Evolutionary conservation across 2,888 invertebrate species (phyloP).

Genomic region (Acanthosoma haemorrhoidale): DNA sequence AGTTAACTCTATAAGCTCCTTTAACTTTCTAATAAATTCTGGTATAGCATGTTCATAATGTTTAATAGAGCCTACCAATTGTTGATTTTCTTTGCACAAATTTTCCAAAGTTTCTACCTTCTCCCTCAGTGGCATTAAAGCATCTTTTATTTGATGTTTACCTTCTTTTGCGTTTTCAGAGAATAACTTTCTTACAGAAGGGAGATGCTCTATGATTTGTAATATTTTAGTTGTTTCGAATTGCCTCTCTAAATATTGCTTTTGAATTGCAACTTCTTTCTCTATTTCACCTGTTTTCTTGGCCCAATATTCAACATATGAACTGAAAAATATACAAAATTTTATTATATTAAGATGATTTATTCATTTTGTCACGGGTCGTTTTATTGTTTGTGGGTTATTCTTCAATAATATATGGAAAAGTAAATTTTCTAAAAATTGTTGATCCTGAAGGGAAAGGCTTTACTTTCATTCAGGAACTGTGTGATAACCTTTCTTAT

Average conservation of each 20-base stretch:
- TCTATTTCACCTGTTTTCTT: not conserved
- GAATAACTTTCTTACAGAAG: not conserved
- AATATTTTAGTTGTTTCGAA: not conserved
- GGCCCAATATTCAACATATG: slow-evolving; percentile 1
- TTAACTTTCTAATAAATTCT: not conserved
- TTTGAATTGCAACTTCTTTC: not conserved
- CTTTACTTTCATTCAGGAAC: no score
- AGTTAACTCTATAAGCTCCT: not conserved
- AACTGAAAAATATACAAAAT: not conserved
- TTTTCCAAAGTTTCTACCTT: not conserved
- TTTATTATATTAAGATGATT: no score
- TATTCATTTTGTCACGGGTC: no score
- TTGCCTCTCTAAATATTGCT: not conserved
- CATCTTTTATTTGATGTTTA: not conserved
- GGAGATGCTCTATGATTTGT: not conserved
- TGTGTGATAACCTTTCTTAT: no score
- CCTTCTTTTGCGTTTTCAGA: not conserved
- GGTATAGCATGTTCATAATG: not conserved
- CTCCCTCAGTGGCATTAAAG: not conserved
- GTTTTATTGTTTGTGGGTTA: no score
- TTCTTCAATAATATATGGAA: no score
- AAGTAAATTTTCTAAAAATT: no score
- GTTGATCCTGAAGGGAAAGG: no score
- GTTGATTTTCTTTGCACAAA: not conserved
- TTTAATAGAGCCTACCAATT: not conserved